Base-by-base conservation (phyloP, 1,140 invertebrate genomes). In the Drosophila bocqueti region DNA sequence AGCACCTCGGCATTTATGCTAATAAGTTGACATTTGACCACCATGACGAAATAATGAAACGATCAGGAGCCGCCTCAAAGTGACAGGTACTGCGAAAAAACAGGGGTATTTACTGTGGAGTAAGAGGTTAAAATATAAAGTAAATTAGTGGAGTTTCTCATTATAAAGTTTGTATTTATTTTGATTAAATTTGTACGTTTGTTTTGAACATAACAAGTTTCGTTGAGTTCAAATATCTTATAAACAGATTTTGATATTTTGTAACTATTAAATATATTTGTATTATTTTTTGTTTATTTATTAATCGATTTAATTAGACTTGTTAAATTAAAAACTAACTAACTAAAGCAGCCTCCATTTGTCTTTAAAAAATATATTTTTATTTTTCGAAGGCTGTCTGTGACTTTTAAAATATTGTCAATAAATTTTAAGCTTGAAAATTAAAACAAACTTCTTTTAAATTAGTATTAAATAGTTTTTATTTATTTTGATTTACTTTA, bases 1-100 rank as follows among this genome's bases (percentile, higher is more conserved):
- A 79, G 78, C 78, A 73, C 54, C 57, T 18, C 50, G 54, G 68
- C 86, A 82, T 85, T 90, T 90, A 90, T 90, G 85, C 86, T 90
- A 90, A 90, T 90, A 90, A 89, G 84, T 84, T 90, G 85, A 90
- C 85, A 90, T 90, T 90, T 90, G 85, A 90, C 85, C 86, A 90
- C 85, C 85, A 91, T 90, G 85, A 85, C 86, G 82, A 90, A 89
- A 87, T 89, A 87, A 87, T 89, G 77, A 87, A 85, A 82, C 79
- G 85, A 85, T 90, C 85, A 90, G 72, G 69, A 81, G 73, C 71
- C 76, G 59, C 54, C 34, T 80, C 65, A 73, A 82, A 71, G 58
- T 91, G 85, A 85, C 85, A 87, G 68, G 69, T 76, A 79, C 66
- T 58, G 74, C n/a, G 38, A 40, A 21, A 42, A 42, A 9, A 49